Conservation (phyloP, 2,113 vertebrate species). For the Ictalurus punctatus region DNA sequence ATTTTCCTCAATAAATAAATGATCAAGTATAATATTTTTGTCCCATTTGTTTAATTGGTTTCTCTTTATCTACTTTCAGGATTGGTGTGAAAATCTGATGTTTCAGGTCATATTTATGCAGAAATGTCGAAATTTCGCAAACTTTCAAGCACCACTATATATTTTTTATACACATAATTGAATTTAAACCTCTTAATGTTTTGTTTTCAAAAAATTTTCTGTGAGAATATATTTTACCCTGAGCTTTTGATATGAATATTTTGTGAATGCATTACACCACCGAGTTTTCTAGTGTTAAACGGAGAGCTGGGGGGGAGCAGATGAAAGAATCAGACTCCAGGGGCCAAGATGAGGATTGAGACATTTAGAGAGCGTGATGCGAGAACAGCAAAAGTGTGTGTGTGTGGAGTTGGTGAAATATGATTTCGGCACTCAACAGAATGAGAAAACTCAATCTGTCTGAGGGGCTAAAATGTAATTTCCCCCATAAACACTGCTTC, state of each 20-base stretch:
- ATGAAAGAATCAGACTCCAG: constrained; percentile 44
- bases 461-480: constrained; percentile 54
- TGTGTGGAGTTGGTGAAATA: constrained; percentile 60
- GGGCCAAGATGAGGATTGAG: constrained; percentile 17
- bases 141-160: too few relatives aligned
- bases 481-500: constrained; percentile 48
- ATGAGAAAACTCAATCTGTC: constrained; percentile 52
- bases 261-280: constrained; percentile 22
- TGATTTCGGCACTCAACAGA: constrained; percentile 48
- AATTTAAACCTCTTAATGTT: not conserved
- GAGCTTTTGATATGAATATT: constrained; percentile 30
- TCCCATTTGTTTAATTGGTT: too few relatives aligned
- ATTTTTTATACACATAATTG: not conserved
- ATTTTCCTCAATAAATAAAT: too few relatives aligned
- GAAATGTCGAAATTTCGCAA: too few relatives aligned
- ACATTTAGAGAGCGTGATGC: constrained; percentile 9
- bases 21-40: too few relatives aligned
- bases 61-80: too few relatives aligned
- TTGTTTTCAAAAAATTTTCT: not conserved
- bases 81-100: too few relatives aligned
- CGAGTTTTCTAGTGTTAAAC: constrained; percentile 24
- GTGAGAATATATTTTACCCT: not conserved
- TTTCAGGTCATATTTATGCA: too few relatives aligned
- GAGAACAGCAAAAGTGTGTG: not conserved
- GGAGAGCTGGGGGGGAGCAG: constrained; percentile 14